Conservation (phyloP, 2,888 invertebrate species). For the Drosophila siamana region DNA sequence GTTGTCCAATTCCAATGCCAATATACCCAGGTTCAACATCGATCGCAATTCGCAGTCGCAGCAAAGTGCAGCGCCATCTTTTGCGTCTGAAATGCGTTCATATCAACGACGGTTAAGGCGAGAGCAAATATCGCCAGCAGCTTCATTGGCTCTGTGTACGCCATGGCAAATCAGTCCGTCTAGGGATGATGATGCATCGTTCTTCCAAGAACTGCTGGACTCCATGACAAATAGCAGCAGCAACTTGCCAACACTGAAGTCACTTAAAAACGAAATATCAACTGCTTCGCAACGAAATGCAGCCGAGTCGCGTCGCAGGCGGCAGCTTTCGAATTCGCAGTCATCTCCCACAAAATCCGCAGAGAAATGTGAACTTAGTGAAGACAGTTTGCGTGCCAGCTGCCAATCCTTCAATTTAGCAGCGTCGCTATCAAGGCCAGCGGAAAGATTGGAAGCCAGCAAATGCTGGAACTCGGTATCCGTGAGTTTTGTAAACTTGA, state of each 20-base stretch:
- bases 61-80: no score
- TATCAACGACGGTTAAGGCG: constrained; percentile 25
- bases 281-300: not conserved
- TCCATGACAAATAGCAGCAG: not conserved
- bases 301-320: not conserved
- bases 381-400: not conserved
- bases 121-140: not conserved
- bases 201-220: constrained; percentile 26
- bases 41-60: not conserved
- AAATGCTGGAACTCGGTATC: not conserved
- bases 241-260: no score
- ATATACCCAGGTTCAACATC: not conserved
- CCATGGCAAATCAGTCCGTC: not conserved
- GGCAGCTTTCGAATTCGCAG: not conserved
- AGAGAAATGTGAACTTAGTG: not conserved
- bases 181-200: constrained; percentile 21
- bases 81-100: not conserved
- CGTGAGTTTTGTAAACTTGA: constrained; percentile 26
- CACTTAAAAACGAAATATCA: not conserved
- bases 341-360: not conserved
- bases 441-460: not conserved
- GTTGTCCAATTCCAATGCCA: not conserved
- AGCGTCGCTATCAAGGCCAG: not conserved
- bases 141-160: not conserved
- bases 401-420: not conserved